Evolutionary conservation across 1,140 invertebrate species (phyloP).

Genomic region (Lucilia sericata): DNA sequence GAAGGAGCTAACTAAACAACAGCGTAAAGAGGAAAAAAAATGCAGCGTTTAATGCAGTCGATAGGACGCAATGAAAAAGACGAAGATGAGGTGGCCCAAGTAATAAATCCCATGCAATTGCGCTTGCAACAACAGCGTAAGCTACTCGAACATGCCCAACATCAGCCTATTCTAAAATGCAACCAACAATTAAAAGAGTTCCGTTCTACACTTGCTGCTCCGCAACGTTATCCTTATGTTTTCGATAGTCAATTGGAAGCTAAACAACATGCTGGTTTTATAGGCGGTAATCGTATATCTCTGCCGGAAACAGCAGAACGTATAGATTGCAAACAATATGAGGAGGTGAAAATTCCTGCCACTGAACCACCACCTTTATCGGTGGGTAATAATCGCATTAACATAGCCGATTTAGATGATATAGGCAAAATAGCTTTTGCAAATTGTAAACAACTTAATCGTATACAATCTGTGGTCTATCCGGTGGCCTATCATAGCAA

Average conservation of each 20-base stretch:
- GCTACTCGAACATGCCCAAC: constrained; percentile 63
- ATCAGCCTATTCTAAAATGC: constrained; percentile 67
- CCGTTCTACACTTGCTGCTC: constrained; percentile 21
- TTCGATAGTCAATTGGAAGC: constrained; percentile 81
- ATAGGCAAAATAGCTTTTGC: constrained; percentile 89
- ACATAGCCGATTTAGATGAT: constrained; percentile 83
- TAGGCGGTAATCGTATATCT: constrained; percentile 82
- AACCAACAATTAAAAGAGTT: constrained; percentile 55
- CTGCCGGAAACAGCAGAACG: constrained; percentile 83
- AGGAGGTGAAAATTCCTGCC: constrained; percentile 92
- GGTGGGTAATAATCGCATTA: constrained; percentile 78
- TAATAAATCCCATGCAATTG: constrained; percentile 65
- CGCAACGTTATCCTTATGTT: constrained; percentile 81
- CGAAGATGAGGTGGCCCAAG: constrained; percentile 70
- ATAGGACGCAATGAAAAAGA: constrained; percentile 67
- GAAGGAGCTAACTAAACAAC: constrained; percentile 82
- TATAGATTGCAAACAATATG: constrained; percentile 79
- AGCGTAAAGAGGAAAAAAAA: constrained; percentile 89
- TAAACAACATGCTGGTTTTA: constrained; percentile 79
- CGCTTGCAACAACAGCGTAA: constrained; percentile 69
- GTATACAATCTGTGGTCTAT: constrained; percentile 97
- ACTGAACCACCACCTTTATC: constrained; percentile 74
- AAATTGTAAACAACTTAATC: constrained; percentile 88
- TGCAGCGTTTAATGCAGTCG: constrained; percentile 73
- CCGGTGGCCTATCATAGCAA: constrained; percentile 95